These are phyloP conservation scores for Phocoena phocoena DNA, from an alignment of 2,113 vertebrate species.

Conservation along the genomic window DNA sequence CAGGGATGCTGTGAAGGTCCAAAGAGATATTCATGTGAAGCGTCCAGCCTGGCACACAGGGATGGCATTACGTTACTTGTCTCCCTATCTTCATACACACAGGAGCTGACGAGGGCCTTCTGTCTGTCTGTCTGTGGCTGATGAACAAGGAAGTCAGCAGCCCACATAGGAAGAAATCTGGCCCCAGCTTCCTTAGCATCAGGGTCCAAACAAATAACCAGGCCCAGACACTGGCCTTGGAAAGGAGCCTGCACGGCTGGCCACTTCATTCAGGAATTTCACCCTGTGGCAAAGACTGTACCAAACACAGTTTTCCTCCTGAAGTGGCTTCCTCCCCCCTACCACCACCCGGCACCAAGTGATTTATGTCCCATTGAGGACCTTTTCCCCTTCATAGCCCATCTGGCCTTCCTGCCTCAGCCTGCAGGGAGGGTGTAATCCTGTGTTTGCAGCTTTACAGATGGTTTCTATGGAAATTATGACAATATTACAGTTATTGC, in stretches of 20 bases:
- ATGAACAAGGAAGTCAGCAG: not conserved
- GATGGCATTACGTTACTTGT: not conserved
- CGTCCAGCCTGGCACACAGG: not conserved
- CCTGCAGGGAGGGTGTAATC: slow-evolving; percentile 69
- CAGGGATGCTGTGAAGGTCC: not conserved
- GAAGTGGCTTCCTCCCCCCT: not conserved
- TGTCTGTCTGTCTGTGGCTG: not conserved
- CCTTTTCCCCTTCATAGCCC: slow-evolving; percentile 43
- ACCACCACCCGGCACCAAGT: not conserved
- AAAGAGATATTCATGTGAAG: not conserved
- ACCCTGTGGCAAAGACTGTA: not conserved
- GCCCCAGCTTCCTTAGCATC: not conserved
- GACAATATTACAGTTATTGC: slow-evolving; percentile 63
- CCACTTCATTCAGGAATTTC: not conserved
- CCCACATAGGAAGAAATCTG: not conserved
- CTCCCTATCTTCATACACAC: not conserved
- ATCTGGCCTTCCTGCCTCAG: slow-evolving; percentile 75
- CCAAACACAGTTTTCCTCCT: not conserved
- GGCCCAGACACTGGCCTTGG: not conserved
- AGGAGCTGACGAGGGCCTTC: not conserved
- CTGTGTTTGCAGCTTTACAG: slow-evolving; percentile 74
- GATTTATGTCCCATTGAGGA: slow-evolving; percentile 66
- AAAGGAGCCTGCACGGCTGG: not conserved
- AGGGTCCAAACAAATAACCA: not conserved
- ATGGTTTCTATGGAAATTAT: slow-evolving; percentile 82